These are phyloP conservation scores for Drosophila lacertosa DNA, from an alignment of 1,140 invertebrate genomes.

Conservation along the genomic window DNA sequence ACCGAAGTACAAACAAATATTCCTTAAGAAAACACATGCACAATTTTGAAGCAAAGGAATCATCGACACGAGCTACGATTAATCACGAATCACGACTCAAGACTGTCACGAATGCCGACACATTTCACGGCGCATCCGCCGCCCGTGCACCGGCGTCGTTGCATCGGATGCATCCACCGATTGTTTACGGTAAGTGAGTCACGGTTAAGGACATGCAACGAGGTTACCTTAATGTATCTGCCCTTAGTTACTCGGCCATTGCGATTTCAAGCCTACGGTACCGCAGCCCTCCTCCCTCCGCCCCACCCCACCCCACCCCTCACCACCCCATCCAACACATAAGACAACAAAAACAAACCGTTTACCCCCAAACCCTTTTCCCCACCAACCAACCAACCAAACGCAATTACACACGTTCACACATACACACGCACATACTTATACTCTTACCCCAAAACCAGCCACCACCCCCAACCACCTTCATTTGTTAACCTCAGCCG, in stretches of 20 bases:
- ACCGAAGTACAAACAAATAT: background rate
- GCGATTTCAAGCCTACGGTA: conserved; percentile 38
- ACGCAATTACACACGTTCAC: no score
- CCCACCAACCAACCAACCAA: no score
- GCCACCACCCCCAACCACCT: background rate
- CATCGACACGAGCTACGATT: background rate
- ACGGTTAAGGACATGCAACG: no score
- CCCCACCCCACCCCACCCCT: no score
- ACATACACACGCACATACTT: background rate
- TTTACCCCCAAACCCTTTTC: no score
- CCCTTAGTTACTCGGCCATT: background rate
- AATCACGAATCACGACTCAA: background rate
- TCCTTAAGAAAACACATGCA: background rate
- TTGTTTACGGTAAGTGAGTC: no score
- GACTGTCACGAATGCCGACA: background rate
- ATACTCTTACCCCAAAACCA: background rate
- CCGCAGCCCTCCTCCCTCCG: background rate
- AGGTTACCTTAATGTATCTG: no score
- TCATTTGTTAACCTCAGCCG: background rate
- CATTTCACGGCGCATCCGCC: no score
- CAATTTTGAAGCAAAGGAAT: conserved; percentile 12
- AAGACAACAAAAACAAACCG: no score
- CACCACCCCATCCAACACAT: no score
- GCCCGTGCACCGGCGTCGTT: no score
- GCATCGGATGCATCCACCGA: no score